A percentile compares a stretch with the other conserved stretches of the same genome.
phyloP scores from a whole-genome alignment of 2,888 invertebrate species.

The Sesia apiformis region DNA sequence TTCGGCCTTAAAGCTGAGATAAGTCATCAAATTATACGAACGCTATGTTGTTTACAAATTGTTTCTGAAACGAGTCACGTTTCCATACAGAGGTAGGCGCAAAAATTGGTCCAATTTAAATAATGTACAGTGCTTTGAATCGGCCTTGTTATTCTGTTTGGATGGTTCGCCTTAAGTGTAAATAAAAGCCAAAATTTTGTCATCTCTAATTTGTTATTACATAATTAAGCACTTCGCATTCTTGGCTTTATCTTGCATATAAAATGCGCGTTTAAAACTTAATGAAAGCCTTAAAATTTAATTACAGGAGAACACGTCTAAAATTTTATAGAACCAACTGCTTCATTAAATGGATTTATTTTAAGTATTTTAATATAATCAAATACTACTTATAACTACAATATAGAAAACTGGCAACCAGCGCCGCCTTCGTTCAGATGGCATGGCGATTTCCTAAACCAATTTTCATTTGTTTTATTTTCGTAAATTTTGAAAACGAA shows the following conservation, averaged over 20 bases:
- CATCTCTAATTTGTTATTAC: not conserved
- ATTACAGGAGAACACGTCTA: not conserved
- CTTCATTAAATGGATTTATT: no score
- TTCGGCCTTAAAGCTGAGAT: constrained; percentile 34
- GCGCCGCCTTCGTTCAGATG: no score
- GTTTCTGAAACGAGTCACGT: constrained; percentile 47
- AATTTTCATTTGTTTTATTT: no score
- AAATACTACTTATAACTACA: no score
- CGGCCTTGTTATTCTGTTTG: constrained; percentile 13
- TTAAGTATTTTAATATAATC: no score
- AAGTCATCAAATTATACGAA: constrained; percentile 51
- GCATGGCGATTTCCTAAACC: no score
- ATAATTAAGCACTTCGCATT: not conserved
- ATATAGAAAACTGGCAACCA: no score
- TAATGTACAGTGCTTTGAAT: constrained; percentile 24
- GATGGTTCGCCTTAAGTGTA: constrained; percentile 5
- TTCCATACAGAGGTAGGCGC: constrained; percentile 29
- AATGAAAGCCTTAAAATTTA: not conserved
- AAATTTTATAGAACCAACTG: no score
- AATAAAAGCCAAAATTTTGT: not conserved
- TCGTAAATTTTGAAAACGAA: no score
- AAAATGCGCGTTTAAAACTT: no score
- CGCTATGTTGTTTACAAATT: constrained; percentile 48
- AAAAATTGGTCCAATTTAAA: constrained; percentile 43
- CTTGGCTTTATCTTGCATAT: no score